These are phyloP conservation scores for Trissolcus basalis DNA, from an alignment of 1,140 invertebrate species.

Conservation along the genomic window DNA sequence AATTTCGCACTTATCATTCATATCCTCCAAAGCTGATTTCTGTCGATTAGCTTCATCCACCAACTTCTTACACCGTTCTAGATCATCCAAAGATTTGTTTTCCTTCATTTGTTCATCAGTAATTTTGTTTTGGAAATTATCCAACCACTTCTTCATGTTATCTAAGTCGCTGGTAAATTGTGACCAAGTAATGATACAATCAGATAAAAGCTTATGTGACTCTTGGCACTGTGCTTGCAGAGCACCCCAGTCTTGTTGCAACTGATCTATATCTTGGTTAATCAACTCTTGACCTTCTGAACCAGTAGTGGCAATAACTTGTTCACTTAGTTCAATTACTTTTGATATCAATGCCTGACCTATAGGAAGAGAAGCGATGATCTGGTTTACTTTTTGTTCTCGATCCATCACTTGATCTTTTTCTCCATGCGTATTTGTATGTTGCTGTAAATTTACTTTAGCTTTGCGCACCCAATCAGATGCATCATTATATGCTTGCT, in stretches of 20 bases:
- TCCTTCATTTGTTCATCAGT: conserved; percentile 82
- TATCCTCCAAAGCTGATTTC: conserved; percentile 86
- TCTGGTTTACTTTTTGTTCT: conserved; percentile 82
- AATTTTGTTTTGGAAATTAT: conserved; percentile 82
- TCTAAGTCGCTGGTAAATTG: conserved; percentile 87
- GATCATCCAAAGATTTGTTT: conserved; percentile 87
- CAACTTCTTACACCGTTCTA: conserved; percentile 85
- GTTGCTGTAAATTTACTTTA: conserved; percentile 89
- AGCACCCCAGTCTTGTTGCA: conserved; percentile 92
- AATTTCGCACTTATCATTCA: conserved; percentile 91
- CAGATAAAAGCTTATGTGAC: conserved; percentile 84
- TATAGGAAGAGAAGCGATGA: conserved; percentile 81
- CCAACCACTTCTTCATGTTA: conserved; percentile 87
- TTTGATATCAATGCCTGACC: conserved; percentile 85
- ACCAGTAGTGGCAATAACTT: conserved; percentile 87
- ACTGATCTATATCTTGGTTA: conserved; percentile 87
- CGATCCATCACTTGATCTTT: conserved; percentile 85
- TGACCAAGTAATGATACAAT: conserved; percentile 90
- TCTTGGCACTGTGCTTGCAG: conserved; percentile 88
- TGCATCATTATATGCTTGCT: conserved; percentile 86
- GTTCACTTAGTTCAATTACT: conserved; percentile 85
- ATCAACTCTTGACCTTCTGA: conserved; percentile 90
- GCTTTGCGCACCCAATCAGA: conserved; percentile 91
- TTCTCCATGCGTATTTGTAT: conserved; percentile 89
- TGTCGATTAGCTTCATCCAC: conserved; percentile 85